Conservation (phyloP, 2,888 invertebrate species). For the Adelognathus sp. region DNA sequence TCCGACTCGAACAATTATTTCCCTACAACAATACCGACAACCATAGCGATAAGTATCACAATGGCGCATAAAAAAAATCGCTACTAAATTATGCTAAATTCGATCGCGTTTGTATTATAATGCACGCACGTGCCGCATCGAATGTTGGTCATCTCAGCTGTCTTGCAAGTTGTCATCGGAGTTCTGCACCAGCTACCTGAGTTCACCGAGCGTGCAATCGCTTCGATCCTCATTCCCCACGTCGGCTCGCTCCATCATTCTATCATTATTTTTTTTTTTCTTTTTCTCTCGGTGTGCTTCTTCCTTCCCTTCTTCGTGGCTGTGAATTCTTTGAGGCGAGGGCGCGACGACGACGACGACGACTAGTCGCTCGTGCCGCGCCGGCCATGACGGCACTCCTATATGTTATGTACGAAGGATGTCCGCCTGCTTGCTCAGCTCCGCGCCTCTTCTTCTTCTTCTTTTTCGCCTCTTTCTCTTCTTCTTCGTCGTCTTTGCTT, state of each 20-base stretch:
- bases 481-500: conserved; percentile 50
- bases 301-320: conserved; percentile 6
- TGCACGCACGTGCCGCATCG: conserved; percentile 50
- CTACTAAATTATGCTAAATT: background rate
- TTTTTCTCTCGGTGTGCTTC: conserved; percentile 15
- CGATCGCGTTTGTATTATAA: background rate
- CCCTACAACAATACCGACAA: background rate
- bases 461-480: conserved; percentile 2
- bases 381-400: conserved; percentile 71
- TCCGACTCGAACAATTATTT: conserved; percentile 3
- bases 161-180: conserved; percentile 48
- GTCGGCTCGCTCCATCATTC: conserved; percentile 52
- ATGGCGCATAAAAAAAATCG: background rate
- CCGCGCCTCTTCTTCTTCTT: conserved; percentile 48
- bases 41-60: background rate
- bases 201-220: conserved; percentile 53
- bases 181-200: conserved; percentile 45
- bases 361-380: conserved; percentile 67
- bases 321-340: conserved; percentile 41
- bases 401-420: conserved; percentile 61
- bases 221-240: conserved; percentile 54
- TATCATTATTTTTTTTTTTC: background rate
- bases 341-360: conserved; percentile 59
- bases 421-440: conserved; percentile 59
- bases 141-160: conserved; percentile 10